Evolutionary conservation across 2,797 vertebrate genomes (phyloP).

Genomic region (Falco novaeseelandiae): DNA sequence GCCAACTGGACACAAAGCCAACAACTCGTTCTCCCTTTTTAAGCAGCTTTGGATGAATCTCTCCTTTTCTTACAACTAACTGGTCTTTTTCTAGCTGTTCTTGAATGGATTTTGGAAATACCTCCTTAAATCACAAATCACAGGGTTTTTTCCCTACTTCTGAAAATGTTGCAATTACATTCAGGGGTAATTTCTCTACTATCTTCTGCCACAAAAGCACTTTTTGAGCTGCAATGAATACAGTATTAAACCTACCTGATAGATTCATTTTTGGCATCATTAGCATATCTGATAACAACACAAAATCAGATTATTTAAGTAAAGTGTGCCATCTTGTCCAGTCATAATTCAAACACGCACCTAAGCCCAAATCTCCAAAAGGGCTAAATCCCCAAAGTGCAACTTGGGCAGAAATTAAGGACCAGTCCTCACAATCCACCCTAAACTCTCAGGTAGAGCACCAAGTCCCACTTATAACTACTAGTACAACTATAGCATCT

Average conservation of each 20-base stretch:
- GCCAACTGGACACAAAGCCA: not conserved
- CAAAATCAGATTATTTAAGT: not conserved
- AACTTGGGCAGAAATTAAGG: not conserved
- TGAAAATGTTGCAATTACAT: not conserved
- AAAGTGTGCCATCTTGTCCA: not conserved
- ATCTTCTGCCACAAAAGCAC: not conserved
- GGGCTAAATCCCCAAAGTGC: not conserved
- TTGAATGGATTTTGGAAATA: not conserved
- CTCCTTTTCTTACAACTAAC: not conserved
- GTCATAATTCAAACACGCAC: not conserved
- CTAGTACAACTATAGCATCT: not conserved
- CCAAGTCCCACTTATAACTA: not conserved
- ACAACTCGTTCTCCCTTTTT: not conserved
- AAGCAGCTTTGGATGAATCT: not conserved
- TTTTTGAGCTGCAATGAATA: not conserved
- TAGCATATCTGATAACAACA: not conserved
- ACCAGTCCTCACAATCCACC: not conserved
- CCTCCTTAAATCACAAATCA: not conserved
- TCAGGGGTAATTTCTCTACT: not conserved
- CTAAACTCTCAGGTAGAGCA: not conserved
- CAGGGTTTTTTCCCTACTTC: not conserved
- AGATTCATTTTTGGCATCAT: not conserved
- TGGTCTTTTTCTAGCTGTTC: not conserved
- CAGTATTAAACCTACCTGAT: not conserved
- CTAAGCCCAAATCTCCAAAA: not conserved